phyloP scores from a whole-genome alignment of 2,113 vertebrate species.

The Prinia subflava region DNA sequence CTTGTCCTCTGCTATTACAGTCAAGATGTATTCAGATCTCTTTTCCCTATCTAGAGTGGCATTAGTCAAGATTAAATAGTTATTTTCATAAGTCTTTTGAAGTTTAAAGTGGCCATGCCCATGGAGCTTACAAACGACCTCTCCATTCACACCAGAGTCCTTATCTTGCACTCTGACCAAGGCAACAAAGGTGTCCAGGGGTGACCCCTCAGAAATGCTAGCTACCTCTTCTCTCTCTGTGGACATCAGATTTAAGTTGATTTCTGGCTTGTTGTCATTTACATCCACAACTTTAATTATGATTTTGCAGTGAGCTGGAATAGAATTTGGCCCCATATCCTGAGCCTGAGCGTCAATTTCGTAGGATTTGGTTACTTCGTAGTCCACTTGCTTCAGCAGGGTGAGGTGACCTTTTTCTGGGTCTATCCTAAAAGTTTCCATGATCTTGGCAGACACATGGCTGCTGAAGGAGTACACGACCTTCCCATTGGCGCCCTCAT shows the following conservation, averaged over 20 bases:
- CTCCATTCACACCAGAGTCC: constrained; percentile 91
- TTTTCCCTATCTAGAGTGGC: constrained; percentile 91
- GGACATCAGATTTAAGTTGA: constrained; percentile 94
- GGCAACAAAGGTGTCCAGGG: constrained; percentile 91
- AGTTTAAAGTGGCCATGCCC: constrained; percentile 95
- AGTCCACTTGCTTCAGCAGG: constrained; percentile 91
- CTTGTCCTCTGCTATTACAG: constrained; percentile 91
- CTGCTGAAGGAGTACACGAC: constrained; percentile 94
- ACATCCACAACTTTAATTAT: constrained; percentile 93
- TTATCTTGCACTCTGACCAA: constrained; percentile 92
- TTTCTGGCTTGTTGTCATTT: constrained; percentile 97
- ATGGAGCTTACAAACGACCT: constrained; percentile 87
- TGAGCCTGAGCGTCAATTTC: constrained; percentile 96
- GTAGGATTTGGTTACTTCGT: constrained; percentile 85
- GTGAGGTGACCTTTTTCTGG: constrained; percentile 89
- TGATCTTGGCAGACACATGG: constrained; percentile 89
- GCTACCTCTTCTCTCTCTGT: constrained; percentile 91
- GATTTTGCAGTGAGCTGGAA: constrained; percentile 96
- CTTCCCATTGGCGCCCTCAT: constrained; percentile 95
- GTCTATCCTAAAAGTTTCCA: constrained; percentile 91
- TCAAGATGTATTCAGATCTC: constrained; percentile 93
- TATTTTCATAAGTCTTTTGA: constrained; percentile 93
- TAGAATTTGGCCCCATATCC: constrained; percentile 95
- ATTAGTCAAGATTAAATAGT: constrained; percentile 96
- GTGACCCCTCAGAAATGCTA: constrained; percentile 89